A percentile compares a stretch with the other conserved stretches of the same genome.
phyloP scores from a whole-genome alignment of 2,888 invertebrate genomes.

The Silvanus unidentatus region DNA sequence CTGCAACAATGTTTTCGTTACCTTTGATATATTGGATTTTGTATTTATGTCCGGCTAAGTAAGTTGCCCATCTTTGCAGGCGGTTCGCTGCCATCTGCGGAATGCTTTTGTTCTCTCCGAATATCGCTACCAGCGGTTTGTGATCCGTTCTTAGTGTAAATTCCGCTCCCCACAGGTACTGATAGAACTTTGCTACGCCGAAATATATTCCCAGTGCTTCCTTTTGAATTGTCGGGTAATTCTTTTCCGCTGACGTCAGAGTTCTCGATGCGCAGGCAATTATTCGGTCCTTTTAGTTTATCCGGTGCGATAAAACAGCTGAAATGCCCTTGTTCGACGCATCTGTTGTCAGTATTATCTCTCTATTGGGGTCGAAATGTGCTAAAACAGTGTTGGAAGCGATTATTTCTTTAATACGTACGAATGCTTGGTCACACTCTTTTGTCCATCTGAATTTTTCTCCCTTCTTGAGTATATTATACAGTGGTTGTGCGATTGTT shows the following conservation, averaged over 20 bases:
- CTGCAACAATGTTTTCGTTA: background rate
- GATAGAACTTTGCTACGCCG: conserved; percentile 3
- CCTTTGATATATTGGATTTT: background rate
- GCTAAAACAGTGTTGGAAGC: conserved; percentile 6
- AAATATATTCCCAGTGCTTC: conserved; percentile 1
- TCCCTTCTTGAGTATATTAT: conserved; percentile 9
- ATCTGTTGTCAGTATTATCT: conserved; percentile 15
- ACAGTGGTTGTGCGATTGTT: too few relatives aligned
- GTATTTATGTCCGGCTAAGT: background rate
- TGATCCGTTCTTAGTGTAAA: conserved; percentile 30
- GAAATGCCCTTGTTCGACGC: conserved; percentile 12
- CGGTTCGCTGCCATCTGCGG: conserved; percentile 33
- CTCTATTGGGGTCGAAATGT: conserved; percentile 14
- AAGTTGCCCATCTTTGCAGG: conserved; percentile 27
- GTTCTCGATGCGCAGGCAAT: too few relatives aligned
- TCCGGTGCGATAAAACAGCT: conserved; percentile 6
- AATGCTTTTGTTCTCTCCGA: conserved; percentile 29
- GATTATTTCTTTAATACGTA: conserved; percentile 9
- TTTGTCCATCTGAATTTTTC: conserved; percentile 8
- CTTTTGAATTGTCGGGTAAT: conserved; percentile 9
- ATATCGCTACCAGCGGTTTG: conserved; percentile 30
- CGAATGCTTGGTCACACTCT: conserved; percentile 8
- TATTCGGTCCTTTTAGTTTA: conserved; percentile 6
- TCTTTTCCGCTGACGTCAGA: conserved; percentile 8
- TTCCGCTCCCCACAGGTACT: conserved; percentile 7